Conservation (phyloP, 2,888 invertebrate species). For the Boloria euphrosyne region DNA sequence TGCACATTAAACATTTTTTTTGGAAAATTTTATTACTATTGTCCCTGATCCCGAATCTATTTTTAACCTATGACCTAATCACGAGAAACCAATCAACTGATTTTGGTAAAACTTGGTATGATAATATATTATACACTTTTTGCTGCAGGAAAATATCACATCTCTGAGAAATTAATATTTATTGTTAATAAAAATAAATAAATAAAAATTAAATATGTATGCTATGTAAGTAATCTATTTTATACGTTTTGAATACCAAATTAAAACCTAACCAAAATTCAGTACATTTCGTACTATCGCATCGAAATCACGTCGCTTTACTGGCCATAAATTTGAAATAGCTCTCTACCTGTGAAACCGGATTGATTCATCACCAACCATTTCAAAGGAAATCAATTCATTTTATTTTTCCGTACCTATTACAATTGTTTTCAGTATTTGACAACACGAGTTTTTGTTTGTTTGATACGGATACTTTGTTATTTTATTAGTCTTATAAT, state of each 20-base stretch:
- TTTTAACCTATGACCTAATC: too few species aligned
- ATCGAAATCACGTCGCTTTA: conserved; percentile 28
- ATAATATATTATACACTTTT: too few species aligned
- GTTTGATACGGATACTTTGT: neutral
- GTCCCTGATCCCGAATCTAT: too few species aligned
- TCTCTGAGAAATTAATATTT: too few species aligned
- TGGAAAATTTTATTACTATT: too few species aligned
- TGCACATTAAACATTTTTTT: too few species aligned
- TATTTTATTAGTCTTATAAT: too few species aligned
- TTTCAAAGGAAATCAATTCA: conserved; percentile 33
- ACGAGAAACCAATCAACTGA: too few species aligned
- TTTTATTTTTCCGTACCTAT: conserved; percentile 27
- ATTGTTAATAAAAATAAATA: too few species aligned
- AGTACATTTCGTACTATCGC: conserved; percentile 7
- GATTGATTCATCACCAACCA: conserved; percentile 38
- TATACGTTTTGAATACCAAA: neutral
- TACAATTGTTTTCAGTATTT: conserved; percentile 20
- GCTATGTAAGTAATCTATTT: neutral
- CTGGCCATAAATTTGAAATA: conserved; percentile 37
- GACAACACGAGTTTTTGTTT: conserved; percentile 1
- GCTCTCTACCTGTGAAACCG: conserved; percentile 31
- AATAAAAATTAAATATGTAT: too few species aligned
- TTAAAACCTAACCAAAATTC: neutral
- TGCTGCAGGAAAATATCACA: too few species aligned
- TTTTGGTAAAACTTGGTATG: too few species aligned